Conservation (phyloP, 2,888 invertebrate genomes). For the Drosophila subquinaria region DNA sequence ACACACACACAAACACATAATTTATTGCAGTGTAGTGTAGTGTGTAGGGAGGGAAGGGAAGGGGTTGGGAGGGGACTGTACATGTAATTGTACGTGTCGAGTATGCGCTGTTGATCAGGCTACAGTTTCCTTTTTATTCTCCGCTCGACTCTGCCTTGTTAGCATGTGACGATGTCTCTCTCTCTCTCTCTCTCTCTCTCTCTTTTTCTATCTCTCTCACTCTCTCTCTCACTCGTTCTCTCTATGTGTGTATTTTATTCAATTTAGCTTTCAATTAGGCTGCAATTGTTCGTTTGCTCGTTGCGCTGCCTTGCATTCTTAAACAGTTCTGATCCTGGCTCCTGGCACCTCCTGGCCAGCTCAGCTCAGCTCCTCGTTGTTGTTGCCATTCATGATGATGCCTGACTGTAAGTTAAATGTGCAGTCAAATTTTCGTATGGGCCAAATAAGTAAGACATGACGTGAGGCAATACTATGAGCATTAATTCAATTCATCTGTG, state of each 20-base stretch:
- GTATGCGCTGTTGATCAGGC: conserved; percentile 73
- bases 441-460: conserved; percentile 49
- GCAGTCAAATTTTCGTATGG: conserved; percentile 49
- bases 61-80: not conserved
- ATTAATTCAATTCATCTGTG: conserved; percentile 47
- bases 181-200: conserved; percentile 6
- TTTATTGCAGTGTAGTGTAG: conserved; percentile 32
- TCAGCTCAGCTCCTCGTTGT: not conserved
- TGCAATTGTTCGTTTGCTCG: conserved; percentile 81
- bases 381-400: conserved; percentile 20
- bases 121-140: conserved; percentile 62
- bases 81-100: conserved; percentile 75
- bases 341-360: not conserved
- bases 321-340: conserved; percentile 59
- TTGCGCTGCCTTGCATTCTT: conserved; percentile 72
- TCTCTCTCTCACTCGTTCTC: conserved; percentile 9
- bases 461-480: conserved; percentile 22
- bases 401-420: conserved; percentile 36
- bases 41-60: not conserved
- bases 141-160: conserved; percentile 56
- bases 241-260: conserved; percentile 70
- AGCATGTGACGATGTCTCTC: conserved; percentile 54
- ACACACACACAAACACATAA: conserved; percentile 43
- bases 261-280: conserved; percentile 81
- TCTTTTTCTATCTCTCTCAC: conserved; percentile 14